Evolutionary conservation across 1,140 invertebrate genomes (phyloP).

Genomic region (Metaphire vulgaris): DNA sequence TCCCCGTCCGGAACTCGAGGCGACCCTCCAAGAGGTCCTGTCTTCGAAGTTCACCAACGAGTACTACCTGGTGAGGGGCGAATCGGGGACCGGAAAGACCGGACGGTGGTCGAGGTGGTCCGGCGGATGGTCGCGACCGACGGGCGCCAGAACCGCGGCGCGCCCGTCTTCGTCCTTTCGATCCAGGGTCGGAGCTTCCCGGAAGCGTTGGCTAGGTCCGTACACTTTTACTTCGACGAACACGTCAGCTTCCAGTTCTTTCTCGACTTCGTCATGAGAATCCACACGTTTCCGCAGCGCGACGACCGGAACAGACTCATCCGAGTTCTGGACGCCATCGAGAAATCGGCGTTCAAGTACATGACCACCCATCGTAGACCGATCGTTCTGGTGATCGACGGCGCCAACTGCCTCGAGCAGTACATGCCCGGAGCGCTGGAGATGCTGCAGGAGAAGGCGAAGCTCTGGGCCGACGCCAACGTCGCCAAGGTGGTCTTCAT

Average conservation of each 20-base stretch:
- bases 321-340: constrained; percentile 24
- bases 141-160: constrained; percentile 6
- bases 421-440: constrained; percentile 11
- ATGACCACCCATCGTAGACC: constrained; percentile 5
- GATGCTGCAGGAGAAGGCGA: constrained; percentile 27
- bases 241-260: constrained; percentile 26
- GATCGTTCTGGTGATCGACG: constrained; percentile 22
- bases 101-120: constrained; percentile 14
- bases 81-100: constrained; percentile 22
- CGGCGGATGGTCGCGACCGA: constrained; percentile 8
- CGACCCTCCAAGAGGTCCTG: not conserved
- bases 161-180: constrained; percentile 21
- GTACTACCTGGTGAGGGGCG: constrained; percentile 19
- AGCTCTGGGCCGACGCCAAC: constrained; percentile 29
- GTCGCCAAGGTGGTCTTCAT: constrained; percentile 24
- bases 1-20: constrained; percentile 10
- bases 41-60: constrained; percentile 15
- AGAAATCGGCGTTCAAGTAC: constrained; percentile 23
- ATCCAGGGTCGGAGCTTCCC: constrained; percentile 18
- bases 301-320: constrained; percentile 19
- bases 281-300: constrained; percentile 8
- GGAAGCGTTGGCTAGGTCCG: constrained; percentile 14
- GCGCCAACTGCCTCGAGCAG: constrained; percentile 4
- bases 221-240: constrained; percentile 25
- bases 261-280: constrained; percentile 20